Evolutionary conservation across 1,140 invertebrate genomes (phyloP).

Genomic region (Micrasema longulum): DNA sequence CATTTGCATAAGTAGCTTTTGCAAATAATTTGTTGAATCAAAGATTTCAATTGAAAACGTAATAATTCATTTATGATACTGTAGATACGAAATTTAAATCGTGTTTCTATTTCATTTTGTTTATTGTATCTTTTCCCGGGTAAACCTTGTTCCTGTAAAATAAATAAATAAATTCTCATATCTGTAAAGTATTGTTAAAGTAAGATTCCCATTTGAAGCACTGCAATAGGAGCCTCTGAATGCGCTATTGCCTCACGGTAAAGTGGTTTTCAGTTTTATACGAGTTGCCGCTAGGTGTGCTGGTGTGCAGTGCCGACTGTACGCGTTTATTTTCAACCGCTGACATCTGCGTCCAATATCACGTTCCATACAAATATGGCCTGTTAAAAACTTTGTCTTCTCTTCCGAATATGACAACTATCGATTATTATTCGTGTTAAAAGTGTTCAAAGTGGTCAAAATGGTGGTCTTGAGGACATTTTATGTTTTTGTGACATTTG

Average conservation of each 20-base stretch:
- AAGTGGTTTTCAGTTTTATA: conserved; percentile 12
- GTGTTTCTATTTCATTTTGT: no score
- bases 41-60: no score
- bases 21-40: no score
- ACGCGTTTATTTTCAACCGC: background rate
- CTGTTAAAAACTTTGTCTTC: conserved; percentile 15
- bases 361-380: conserved; percentile 1
- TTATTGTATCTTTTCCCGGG: no score
- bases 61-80: no score
- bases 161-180: no score
- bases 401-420: conserved; percentile 13
- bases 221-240: background rate
- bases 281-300: conserved; percentile 32
- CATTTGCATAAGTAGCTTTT: no score
- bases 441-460: conserved; percentile 28
- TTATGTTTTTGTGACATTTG: conserved; percentile 40
- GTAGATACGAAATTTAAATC: no score
- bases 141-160: no score
- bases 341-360: conserved; percentile 30
- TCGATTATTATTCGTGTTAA: conserved; percentile 18
- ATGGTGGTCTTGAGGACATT: conserved; percentile 44
- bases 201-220: conserved; percentile 14
- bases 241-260: conserved; percentile 30
- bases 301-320: conserved; percentile 1
- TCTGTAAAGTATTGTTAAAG: no score